Evolutionary conservation across 2,113 vertebrate genomes (phyloP).

Genomic region (Melierax canorus): DNA sequence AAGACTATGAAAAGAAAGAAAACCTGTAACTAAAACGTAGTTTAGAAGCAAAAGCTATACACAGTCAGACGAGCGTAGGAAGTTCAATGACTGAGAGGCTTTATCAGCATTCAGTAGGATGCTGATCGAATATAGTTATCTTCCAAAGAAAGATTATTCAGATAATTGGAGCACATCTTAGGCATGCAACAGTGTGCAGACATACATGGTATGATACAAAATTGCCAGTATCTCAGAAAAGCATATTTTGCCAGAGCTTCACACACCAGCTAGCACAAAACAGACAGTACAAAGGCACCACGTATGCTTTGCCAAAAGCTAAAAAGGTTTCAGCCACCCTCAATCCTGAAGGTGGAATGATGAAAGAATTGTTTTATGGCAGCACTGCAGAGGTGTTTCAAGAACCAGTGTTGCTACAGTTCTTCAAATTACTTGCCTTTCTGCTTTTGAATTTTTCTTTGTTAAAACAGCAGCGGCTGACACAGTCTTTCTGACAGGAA

Average conservation of each 20-base stretch:
- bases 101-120: background rate
- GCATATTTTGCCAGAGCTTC: background rate
- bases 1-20: background rate
- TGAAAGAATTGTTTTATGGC: background rate
- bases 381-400: background rate
- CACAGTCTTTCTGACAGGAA: background rate
- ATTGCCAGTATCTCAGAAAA: background rate
- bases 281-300: background rate
- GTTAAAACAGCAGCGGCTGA: background rate
- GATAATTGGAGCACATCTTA: background rate
- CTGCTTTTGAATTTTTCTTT: background rate
- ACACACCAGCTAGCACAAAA: background rate
- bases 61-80: background rate
- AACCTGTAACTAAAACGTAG: background rate
- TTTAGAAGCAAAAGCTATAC: background rate
- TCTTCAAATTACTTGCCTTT: too few species aligned
- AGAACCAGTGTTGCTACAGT: background rate
- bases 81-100: background rate
- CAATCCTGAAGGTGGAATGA: background rate
- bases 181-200: too few species aligned
- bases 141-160: background rate
- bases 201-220: too few species aligned
- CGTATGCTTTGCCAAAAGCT: background rate
- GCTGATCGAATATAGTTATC: background rate
- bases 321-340: background rate